A percentile compares a stretch with the other conserved stretches of the same genome.
Evolutionary conservation across 2,113 vertebrate genomes (phyloP).

Genomic region (Lanius ludovicianus): DNA sequence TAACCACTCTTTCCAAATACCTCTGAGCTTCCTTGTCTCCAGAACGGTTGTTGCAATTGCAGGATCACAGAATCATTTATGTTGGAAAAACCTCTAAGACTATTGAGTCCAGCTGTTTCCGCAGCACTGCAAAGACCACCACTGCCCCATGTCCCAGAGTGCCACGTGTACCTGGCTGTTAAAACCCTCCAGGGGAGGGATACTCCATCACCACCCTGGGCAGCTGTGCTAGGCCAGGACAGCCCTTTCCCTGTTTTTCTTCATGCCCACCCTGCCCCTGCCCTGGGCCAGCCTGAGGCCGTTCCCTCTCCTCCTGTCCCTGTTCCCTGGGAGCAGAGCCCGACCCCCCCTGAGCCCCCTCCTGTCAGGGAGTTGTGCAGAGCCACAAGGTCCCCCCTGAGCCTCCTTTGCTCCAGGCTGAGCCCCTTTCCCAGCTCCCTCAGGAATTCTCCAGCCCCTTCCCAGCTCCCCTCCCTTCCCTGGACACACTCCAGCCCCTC

Average conservation of each 20-base stretch:
- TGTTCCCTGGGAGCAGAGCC: background rate
- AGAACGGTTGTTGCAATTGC: background rate
- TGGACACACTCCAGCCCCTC: background rate
- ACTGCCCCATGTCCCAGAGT: rapidly evolving
- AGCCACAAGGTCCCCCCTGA: background rate
- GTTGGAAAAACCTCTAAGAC: background rate
- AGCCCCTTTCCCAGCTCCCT: background rate
- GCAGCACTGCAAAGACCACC: background rate
- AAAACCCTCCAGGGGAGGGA: background rate
- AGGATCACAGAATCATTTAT: background rate
- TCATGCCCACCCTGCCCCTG: rapidly evolving
- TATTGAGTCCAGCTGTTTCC: background rate
- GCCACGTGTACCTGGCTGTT: background rate
- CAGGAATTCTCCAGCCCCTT: background rate
- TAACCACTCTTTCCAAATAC: background rate
- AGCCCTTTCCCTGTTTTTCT: background rate
- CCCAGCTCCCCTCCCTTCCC: background rate
- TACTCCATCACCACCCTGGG: background rate
- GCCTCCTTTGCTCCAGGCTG: background rate
- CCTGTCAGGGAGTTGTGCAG: background rate
- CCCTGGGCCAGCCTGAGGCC: background rate
- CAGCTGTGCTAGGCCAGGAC: background rate
- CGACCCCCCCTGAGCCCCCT: background rate
- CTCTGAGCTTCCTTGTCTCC: background rate
- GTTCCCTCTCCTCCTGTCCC: background rate